Conservation (phyloP, 2,888 invertebrate species). For the Encarsia formosa region DNA sequence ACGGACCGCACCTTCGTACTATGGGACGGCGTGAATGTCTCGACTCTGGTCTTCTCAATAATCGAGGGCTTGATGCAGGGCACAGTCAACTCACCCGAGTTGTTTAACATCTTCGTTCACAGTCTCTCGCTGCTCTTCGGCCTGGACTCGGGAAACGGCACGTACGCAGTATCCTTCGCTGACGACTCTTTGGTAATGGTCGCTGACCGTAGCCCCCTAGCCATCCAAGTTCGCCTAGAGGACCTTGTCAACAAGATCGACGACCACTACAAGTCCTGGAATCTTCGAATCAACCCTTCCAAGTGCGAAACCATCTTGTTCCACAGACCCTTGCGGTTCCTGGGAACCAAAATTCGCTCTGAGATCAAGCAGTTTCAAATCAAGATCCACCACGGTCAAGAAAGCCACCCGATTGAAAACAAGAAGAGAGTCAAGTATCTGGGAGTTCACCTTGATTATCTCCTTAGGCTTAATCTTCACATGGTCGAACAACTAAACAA, state of each 20-base stretch:
- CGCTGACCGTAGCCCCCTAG: too few relatives aligned
- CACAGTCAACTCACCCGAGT: too few relatives aligned
- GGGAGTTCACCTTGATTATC: slow-evolving; percentile 3
- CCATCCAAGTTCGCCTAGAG: too few relatives aligned
- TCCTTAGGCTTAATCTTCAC: background rate
- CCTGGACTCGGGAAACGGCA: too few relatives aligned
- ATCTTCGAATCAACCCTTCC: background rate
- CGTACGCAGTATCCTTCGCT: too few relatives aligned
- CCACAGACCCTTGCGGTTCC: background rate
- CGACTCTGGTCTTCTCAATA: too few relatives aligned
- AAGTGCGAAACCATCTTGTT: background rate
- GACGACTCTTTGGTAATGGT: too few relatives aligned
- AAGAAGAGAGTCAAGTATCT: slow-evolving; percentile 8
- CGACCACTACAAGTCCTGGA: background rate
- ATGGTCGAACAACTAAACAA: background rate
- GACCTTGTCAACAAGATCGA: background rate
- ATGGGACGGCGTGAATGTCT: too few relatives aligned
- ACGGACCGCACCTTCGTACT: too few relatives aligned
- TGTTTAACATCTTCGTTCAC: too few relatives aligned
- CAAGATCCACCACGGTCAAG: background rate
- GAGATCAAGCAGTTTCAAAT: background rate
- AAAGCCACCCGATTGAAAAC: background rate
- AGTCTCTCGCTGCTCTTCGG: too few relatives aligned
- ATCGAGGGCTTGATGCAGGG: too few relatives aligned
- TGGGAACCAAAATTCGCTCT: slow-evolving; percentile 8